A percentile compares a stretch with the other conserved stretches of the same genome.
These are phyloP conservation scores for Cenopis cana DNA, from an alignment of 2,888 invertebrate genomes.

Conservation along the genomic window DNA sequence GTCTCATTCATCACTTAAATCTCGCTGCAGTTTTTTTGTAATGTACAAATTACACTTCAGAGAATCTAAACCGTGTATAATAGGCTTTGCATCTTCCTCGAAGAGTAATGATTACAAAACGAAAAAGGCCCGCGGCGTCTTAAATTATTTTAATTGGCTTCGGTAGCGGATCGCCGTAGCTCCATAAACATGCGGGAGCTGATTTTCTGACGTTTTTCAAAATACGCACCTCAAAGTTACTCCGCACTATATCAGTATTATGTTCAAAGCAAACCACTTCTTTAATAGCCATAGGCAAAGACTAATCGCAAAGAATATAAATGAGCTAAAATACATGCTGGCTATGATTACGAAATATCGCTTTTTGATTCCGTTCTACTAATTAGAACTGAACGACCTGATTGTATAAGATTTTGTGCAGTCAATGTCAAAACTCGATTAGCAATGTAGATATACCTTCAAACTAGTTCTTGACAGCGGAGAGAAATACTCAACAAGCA, in stretches of 20 bases:
- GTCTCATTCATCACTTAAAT: slow-evolving; percentile 46
- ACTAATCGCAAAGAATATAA: slow-evolving; percentile 25
- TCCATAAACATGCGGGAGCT: slow-evolving; percentile 59
- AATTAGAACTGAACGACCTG: slow-evolving; percentile 31
- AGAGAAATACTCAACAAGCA: slow-evolving; percentile 81
- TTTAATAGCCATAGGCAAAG: not conserved
- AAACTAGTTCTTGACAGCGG: slow-evolving; percentile 69
- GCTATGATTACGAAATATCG: slow-evolving; percentile 32
- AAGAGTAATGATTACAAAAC: slow-evolving; percentile 83
- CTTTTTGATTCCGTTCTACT: slow-evolving; percentile 31
- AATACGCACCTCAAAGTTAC: slow-evolving; percentile 50
- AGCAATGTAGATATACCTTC: slow-evolving; percentile 62
- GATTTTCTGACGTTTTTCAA: slow-evolving; percentile 47
- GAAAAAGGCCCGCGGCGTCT: slow-evolving; percentile 81
- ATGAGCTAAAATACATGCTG: slow-evolving; percentile 11
- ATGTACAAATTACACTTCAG: slow-evolving; percentile 75
- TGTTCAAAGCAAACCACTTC: slow-evolving; percentile 14
- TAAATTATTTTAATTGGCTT: slow-evolving; percentile 86
- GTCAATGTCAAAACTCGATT: slow-evolving; percentile 48
- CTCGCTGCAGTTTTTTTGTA: slow-evolving; percentile 57
- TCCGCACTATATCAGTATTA: slow-evolving; percentile 11
- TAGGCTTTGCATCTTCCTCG: slow-evolving; percentile 77
- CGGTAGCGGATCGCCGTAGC: slow-evolving; percentile 77
- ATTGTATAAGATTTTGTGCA: slow-evolving; percentile 30
- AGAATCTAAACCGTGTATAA: slow-evolving; percentile 80